Evolutionary conservation across 2,797 vertebrate genomes (phyloP).

Genomic region (Etheostoma perlongum): DNA sequence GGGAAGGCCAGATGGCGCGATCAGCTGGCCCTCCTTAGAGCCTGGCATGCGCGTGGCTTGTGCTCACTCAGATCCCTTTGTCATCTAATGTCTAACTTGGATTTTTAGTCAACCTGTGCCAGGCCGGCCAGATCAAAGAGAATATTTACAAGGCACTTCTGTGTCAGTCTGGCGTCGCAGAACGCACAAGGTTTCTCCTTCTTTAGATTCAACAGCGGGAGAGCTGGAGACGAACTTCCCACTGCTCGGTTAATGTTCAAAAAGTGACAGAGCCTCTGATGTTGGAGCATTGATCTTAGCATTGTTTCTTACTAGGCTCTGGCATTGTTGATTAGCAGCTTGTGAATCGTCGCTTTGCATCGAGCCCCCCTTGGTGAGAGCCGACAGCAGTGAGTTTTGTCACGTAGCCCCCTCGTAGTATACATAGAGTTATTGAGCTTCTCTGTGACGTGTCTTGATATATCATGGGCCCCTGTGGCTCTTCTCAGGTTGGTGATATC

Average conservation of each 20-base stretch:
- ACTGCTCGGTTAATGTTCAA: not conserved
- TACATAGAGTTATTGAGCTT: constrained; percentile 44
- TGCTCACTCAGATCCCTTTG: constrained; percentile 75
- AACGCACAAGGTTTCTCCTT: constrained; percentile 31
- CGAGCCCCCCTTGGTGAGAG: constrained; percentile 22
- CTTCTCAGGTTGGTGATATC: constrained; percentile 28
- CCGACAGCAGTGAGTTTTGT: constrained; percentile 8
- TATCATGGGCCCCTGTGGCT: constrained; percentile 21
- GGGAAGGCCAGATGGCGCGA: constrained; percentile 74
- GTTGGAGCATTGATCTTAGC: constrained; percentile 47
- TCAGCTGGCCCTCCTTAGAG: constrained; percentile 72
- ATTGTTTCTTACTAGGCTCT: constrained; percentile 42
- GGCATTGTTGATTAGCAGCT: constrained; percentile 49
- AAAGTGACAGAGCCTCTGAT: constrained; percentile 32
- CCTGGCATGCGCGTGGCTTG: constrained; percentile 67
- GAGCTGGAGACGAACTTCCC: constrained; percentile 16
- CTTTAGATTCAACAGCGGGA: constrained; percentile 11
- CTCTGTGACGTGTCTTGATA: constrained; percentile 16
- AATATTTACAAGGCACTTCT: constrained; percentile 60
- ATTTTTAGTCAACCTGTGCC: constrained; percentile 64
- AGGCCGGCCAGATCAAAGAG: constrained; percentile 71
- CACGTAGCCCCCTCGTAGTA: constrained; percentile 20
- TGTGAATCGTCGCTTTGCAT: constrained; percentile 15
- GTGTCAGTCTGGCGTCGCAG: constrained; percentile 27
- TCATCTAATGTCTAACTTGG: constrained; percentile 69